Evolutionary conservation across 2,113 vertebrate species (phyloP).

Genomic region (Cephalopterus ornatus): DNA sequence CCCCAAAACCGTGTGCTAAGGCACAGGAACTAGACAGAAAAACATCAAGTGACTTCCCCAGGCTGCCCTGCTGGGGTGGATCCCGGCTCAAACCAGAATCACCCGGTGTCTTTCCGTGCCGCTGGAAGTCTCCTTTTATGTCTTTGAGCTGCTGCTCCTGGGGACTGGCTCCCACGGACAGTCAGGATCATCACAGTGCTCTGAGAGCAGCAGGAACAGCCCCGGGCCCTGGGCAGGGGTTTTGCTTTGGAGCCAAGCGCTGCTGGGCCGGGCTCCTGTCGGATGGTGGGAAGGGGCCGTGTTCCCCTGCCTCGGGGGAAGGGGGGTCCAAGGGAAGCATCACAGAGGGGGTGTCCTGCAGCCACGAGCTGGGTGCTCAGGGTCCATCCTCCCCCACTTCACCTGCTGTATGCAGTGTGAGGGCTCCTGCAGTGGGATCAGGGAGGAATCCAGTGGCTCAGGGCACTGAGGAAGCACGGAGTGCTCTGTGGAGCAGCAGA

Average conservation of each 20-base stretch:
- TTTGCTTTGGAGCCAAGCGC: neutral
- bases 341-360: neutral
- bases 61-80: slow-evolving; percentile 2
- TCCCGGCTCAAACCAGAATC: neutral
- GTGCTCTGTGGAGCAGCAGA: neutral
- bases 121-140: neutral
- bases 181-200: neutral
- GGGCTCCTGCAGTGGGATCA: neutral
- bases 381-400: neutral
- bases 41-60: neutral
- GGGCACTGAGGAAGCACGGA: neutral
- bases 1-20: neutral
- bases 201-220: neutral
- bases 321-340: rapidly evolving
- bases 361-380: neutral
- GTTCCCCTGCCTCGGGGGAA: neutral
- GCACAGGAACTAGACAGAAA: neutral
- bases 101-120: neutral
- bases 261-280: neutral
- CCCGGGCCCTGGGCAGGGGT: neutral
- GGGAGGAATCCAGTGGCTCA: neutral
- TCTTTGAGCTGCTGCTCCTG: neutral
- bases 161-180: neutral
- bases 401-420: neutral
- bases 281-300: rapidly evolving